Percentiles rank a stretch among this genome's conserved stretches.
Evolutionary conservation across 2,888 invertebrate species (phyloP).

Genomic region (Schizaphis graminum): DNA sequence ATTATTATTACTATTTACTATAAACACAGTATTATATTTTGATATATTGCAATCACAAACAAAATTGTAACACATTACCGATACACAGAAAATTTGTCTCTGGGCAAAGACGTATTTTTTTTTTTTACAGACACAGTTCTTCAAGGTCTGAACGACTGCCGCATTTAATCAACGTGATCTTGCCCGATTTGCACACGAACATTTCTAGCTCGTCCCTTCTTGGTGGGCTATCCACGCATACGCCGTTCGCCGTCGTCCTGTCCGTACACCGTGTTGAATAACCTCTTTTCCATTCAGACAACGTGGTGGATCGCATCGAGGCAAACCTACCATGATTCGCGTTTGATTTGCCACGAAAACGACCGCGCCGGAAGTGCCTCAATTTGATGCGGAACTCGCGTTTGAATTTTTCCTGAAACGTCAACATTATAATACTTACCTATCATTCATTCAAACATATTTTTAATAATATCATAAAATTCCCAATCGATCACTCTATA

Average conservation of each 20-base stretch:
- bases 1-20: neutral
- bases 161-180: slow-evolving; percentile 67
- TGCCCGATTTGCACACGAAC: slow-evolving; percentile 66
- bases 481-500: neutral
- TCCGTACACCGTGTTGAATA: slow-evolving; percentile 59
- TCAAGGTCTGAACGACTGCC: slow-evolving; percentile 68
- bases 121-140: slow-evolving; percentile 68
- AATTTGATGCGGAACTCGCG: slow-evolving; percentile 69
- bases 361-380: slow-evolving; percentile 66
- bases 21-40: neutral
- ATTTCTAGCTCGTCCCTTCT: slow-evolving; percentile 66
- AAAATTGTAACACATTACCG: neutral
- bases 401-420: slow-evolving; percentile 69
- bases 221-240: slow-evolving; percentile 23
- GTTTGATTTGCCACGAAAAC: slow-evolving; percentile 67
- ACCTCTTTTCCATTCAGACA: slow-evolving; percentile 67
- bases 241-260: slow-evolving; percentile 55
- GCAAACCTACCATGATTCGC: slow-evolving; percentile 64
- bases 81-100: too few species aligned
- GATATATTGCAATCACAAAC: neutral
- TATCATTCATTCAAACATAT: neutral
- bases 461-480: neutral
- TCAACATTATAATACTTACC: neutral
- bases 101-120: too few species aligned
- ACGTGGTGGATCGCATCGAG: slow-evolving; percentile 67